Evolutionary conservation across 2,113 vertebrate genomes (phyloP).

Genomic region (Mustela lutreola): DNA sequence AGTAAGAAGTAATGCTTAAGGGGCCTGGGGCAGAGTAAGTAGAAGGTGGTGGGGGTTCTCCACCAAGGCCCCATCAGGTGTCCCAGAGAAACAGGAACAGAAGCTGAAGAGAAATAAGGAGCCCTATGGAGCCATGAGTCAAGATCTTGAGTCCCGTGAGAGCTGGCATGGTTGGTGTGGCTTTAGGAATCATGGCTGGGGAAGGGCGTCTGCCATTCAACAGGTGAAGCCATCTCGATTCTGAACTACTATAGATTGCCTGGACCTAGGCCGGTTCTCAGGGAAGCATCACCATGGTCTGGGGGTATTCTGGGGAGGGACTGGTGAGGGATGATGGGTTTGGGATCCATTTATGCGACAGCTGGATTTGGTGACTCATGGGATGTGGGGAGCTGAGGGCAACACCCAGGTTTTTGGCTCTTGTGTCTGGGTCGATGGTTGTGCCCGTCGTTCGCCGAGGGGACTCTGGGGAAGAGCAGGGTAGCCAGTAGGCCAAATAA

Average conservation of each 20-base stretch:
- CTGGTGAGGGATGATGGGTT: neutral
- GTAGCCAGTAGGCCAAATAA: neutral
- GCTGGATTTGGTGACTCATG: neutral
- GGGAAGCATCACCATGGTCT: neutral
- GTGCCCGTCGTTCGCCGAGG: neutral
- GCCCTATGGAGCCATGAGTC: neutral
- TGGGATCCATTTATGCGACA: neutral
- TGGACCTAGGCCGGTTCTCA: neutral
- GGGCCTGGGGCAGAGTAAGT: neutral
- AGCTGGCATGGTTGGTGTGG: neutral
- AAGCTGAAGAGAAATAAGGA: neutral
- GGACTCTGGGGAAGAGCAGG: neutral
- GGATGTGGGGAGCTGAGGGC: neutral
- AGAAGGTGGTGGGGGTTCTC: neutral
- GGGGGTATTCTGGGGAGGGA: neutral
- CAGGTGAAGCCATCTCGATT: neutral
- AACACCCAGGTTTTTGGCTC: neutral
- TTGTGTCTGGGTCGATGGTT: neutral
- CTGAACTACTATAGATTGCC: neutral
- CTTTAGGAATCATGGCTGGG: neutral
- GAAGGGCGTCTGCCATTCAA: neutral
- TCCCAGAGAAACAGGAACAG: neutral
- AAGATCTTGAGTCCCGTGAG: neutral
- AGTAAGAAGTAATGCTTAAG: neutral
- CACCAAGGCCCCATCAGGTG: neutral